Evolutionary conservation across 1,140 invertebrate genomes (phyloP), one percentile per base, ranked within the genome.

Genomic region (Drosophila erecta): DNA sequence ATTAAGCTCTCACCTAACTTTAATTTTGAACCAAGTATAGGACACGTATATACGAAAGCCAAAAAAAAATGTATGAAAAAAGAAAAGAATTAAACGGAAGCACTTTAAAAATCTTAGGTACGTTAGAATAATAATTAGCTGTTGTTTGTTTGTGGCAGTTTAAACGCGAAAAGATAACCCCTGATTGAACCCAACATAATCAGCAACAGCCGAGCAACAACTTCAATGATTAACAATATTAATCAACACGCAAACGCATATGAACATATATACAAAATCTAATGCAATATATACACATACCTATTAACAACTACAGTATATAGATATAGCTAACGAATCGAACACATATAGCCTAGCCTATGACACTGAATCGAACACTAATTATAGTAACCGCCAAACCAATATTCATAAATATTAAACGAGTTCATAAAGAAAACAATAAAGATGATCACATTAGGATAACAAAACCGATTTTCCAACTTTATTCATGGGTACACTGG

Each of bases 361-460:
- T 70, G 64, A 69, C 66, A 76, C 30, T 46, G 59, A 74, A 56
- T 60, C 70, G 53, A 24, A 56, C 62, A 66, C 61, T 76, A 75
- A 70, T 35, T 71, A 81, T 54, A 40, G 35, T 79, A 70, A 62
- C 64, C 53, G 69, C 46, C 51, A 59, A 60, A 46, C 47, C 65
- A 64, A 77, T 66, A 75, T 84, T 66, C 81, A 77, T 70, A 76
- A 50, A 73, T 70, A 60, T 83, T 89, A 61, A 83, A 86, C 58
- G 56, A 78, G 75, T 77, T 83, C 61, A 85, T 66, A 66, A 77
- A 83, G 54, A 71, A 80, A 74, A 71, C 57, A 84, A 81, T 80
- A 85, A 85, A 81, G 73, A 64, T 67, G 75, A 87, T 50, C 66
- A 83, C 61, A 72, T 70, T 72, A 87, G 40, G 33, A 71, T 69